Conservation (phyloP, 2,113 vertebrate genomes). For the Planiliza haematocheilus region DNA sequence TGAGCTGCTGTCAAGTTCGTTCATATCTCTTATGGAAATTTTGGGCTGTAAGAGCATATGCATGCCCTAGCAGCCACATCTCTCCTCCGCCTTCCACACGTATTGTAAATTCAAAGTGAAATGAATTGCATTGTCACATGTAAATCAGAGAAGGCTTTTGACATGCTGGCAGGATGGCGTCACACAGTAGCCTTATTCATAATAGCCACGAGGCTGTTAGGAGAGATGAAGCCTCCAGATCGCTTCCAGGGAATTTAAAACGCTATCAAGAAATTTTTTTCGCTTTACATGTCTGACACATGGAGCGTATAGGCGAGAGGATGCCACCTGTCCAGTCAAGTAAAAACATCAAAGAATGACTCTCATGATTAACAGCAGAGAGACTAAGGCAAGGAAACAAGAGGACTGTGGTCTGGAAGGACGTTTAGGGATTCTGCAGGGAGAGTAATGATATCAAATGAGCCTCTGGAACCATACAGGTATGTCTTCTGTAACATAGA, state of each 20-base stretch:
- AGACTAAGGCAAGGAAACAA: conserved; percentile 9
- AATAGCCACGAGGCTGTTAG: conserved; percentile 18
- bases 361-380: conserved; percentile 38
- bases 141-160: conserved; percentile 50
- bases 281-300: conserved; percentile 12
- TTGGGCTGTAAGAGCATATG: background rate
- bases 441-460: conserved; percentile 11
- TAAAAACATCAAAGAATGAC: conserved; percentile 25
- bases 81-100: background rate
- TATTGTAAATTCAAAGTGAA: conserved; percentile 68
- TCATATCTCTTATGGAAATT: conserved; percentile 56
- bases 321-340: conserved; percentile 45
- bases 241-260: conserved; percentile 17
- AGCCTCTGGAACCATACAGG: conserved; percentile 31
- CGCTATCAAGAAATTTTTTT: background rate
- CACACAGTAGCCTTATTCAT: conserved; percentile 55
- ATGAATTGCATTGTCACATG: conserved; percentile 53
- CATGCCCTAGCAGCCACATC: conserved; percentile 5
- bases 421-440: conserved; percentile 8
- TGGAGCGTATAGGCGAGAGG: background rate
- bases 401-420: background rate
- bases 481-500: conserved; percentile 15
- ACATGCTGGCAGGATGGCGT: conserved; percentile 32
- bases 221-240: conserved; percentile 24
- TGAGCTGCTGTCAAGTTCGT: conserved; percentile 57